Conservation (phyloP, 2,888 invertebrate species). For the Villa cingulata region DNA sequence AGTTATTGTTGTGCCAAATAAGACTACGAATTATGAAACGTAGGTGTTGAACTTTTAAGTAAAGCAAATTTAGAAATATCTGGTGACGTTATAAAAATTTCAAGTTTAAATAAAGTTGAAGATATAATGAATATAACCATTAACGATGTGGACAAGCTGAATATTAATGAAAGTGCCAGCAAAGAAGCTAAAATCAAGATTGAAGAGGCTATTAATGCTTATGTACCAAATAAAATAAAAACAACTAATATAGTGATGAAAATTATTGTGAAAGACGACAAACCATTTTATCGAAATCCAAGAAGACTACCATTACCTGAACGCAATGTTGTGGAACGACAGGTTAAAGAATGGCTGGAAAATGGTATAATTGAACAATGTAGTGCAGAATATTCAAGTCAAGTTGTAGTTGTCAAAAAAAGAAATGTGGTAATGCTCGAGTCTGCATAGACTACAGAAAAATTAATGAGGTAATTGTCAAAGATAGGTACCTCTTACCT, state of each 20-base stretch:
- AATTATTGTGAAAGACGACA: slow-evolving; percentile 10
- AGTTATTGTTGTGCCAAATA: too few relatives aligned
- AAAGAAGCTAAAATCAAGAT: too few relatives aligned
- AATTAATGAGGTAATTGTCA: slow-evolving; percentile 1
- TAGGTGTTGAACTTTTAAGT: too few relatives aligned
- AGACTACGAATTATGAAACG: too few relatives aligned
- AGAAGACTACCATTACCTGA: slow-evolving; percentile 10
- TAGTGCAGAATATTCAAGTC: slow-evolving; percentile 9
- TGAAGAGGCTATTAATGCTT: too few relatives aligned
- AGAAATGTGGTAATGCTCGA: slow-evolving; percentile 6
- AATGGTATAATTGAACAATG: slow-evolving; percentile 8
- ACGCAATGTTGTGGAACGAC: slow-evolving; percentile 10
- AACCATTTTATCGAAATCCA: slow-evolving; percentile 4
- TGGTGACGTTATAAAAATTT: too few relatives aligned
- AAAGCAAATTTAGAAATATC: too few relatives aligned
- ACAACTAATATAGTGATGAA: slow-evolving; percentile 10
- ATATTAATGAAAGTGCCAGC: too few relatives aligned
- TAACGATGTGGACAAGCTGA: slow-evolving; percentile 1
- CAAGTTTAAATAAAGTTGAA: too few relatives aligned
- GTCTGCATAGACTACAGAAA: slow-evolving; percentile 4
- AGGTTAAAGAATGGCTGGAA: too few relatives aligned
- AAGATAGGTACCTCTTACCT: slow-evolving; percentile 8
- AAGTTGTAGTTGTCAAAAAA: slow-evolving; percentile 9
- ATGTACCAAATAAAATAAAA: not conserved
- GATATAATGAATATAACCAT: too few relatives aligned